These are phyloP conservation scores for Vandiemenella viatica DNA, from an alignment of 2,888 invertebrate genomes.

Conservation along the genomic window DNA sequence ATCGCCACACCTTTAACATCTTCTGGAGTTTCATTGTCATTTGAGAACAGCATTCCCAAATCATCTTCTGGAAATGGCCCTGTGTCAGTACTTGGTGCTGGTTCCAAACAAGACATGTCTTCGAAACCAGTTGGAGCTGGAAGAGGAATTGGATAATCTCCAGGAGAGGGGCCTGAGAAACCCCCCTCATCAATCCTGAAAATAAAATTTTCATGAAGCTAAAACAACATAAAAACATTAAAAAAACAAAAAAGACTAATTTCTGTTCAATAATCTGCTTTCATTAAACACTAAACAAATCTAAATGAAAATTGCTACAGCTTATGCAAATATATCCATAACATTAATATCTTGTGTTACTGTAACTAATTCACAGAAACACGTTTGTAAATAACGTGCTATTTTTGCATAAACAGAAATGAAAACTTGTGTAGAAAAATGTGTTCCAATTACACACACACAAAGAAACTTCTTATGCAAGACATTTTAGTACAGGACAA, in stretches of 20 bases:
- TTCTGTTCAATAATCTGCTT: neutral
- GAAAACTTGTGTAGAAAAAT: too few species aligned
- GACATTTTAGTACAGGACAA: too few species aligned
- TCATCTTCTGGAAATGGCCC: slow-evolving; percentile 27
- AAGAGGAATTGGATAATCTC: slow-evolving; percentile 26
- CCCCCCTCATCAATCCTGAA: slow-evolving; percentile 26
- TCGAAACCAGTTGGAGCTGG: slow-evolving; percentile 25
- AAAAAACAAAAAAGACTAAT: neutral
- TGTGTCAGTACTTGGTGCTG: slow-evolving; percentile 23
- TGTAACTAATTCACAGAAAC: too few species aligned
- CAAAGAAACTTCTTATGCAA: too few species aligned
- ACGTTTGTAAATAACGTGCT: too few species aligned
- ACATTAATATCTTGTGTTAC: too few species aligned
- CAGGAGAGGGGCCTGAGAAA: slow-evolving; percentile 20
- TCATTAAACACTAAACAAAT: too few species aligned
- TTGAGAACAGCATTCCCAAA: slow-evolving; percentile 26
- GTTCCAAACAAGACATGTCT: slow-evolving; percentile 24
- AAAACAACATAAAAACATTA: neutral
- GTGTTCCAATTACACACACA: too few species aligned
- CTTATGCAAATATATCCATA: too few species aligned
- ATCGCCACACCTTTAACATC: slow-evolving; percentile 24
- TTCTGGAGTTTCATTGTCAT: slow-evolving; percentile 25
- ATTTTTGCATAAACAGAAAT: too few species aligned
- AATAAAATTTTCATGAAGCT: neutral
- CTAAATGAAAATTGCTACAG: too few species aligned